A percentile compares a stretch with the other conserved stretches of the same genome.
These are phyloP conservation scores for Cinclus cinclus DNA, from an alignment of 2,113 vertebrate genomes.

Conservation along the genomic window DNA sequence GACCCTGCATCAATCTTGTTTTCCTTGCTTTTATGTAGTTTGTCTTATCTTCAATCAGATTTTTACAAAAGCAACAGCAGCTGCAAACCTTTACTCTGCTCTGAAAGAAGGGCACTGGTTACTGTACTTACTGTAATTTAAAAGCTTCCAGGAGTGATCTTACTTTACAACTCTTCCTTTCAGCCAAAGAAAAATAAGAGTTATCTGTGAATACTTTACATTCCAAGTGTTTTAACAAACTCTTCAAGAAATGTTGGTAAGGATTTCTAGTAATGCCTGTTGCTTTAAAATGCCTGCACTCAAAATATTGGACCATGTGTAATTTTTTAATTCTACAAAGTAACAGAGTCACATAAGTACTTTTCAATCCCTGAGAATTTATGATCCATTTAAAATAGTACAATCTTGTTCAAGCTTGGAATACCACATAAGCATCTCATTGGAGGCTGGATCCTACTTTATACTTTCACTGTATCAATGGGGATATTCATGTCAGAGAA, in stretches of 20 bases:
- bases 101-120: neutral
- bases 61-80: neutral
- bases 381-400: neutral
- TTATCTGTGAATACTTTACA: neutral
- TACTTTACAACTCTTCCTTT: neutral
- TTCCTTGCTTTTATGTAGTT: neutral
- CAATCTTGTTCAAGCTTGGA: neutral
- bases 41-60: neutral
- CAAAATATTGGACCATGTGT: neutral
- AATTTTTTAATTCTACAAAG: neutral
- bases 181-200: neutral
- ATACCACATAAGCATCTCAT: neutral
- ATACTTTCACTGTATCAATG: neutral
- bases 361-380: neutral
- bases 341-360: neutral
- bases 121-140: neutral
- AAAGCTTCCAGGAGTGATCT: neutral
- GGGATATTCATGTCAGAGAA: neutral
- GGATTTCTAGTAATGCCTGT: neutral
- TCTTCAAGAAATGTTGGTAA: neutral
- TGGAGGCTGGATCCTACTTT: neutral
- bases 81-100: neutral
- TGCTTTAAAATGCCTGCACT: neutral
- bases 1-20: neutral
- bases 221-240: neutral